Percentiles rank a stretch among this genome's conserved stretches.
phyloP scores from a whole-genome alignment of 2,888 invertebrate genomes.

The Orthosia gothica region DNA sequence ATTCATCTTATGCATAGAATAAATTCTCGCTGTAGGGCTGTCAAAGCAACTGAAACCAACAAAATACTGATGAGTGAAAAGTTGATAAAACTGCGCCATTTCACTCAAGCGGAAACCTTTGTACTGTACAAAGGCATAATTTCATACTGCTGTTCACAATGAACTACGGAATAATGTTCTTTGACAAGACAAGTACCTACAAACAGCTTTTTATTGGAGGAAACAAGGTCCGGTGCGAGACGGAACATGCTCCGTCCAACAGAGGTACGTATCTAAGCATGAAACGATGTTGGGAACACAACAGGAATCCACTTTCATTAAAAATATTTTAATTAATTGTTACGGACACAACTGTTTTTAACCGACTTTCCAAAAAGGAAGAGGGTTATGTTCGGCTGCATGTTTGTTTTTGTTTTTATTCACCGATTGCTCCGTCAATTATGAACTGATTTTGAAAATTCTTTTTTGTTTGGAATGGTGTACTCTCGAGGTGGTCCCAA shows the following conservation, averaged over 20 bases:
- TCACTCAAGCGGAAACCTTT: slow-evolving; percentile 32
- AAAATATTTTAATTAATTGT: no score
- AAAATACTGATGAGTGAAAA: slow-evolving; percentile 24
- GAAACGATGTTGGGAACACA: neutral
- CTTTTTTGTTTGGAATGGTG: no score
- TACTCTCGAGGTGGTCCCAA: no score
- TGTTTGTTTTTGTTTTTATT: no score
- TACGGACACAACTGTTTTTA: no score
- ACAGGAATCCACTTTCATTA: neutral
- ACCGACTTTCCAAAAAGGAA: no score
- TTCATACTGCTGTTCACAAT: slow-evolving; percentile 22
- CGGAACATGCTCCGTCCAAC: neutral
- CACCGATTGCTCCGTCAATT: no score
- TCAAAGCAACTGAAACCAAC: neutral
- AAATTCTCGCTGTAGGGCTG: neutral
- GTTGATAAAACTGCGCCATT: slow-evolving; percentile 17
- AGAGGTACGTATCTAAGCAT: neutral
- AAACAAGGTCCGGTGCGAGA: neutral
- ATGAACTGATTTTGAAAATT: no score
- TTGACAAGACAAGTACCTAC: slow-evolving; percentile 9
- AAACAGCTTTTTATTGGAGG: slow-evolving; percentile 22
- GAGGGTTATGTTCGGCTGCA: no score
- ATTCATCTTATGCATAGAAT: neutral
- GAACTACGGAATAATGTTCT: slow-evolving; percentile 23
- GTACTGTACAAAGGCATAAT: slow-evolving; percentile 31